Base-by-base conservation (phyloP, 2,888 invertebrate species). In the Diogma glabrata region DNA sequence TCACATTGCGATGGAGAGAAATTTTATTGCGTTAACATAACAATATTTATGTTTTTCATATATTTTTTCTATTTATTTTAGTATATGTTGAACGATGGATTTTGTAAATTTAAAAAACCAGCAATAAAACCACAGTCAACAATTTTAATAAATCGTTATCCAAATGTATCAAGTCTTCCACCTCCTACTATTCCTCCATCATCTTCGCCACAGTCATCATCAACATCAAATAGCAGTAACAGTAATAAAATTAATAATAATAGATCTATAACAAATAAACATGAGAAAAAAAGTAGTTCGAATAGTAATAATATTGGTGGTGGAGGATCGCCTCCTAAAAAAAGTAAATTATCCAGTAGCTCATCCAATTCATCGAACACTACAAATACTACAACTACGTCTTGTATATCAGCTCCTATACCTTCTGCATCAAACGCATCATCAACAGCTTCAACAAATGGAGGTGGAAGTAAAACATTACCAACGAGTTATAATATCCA, bases 401-500 rank as follows among this genome's bases (percentile, higher is more conserved):
- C n/a, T n/a, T n/a, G n/a, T n/a, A n/a, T n/a, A n/a, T 45, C 45
- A 45, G 46, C 16, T 23, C 19, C 45, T 30, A 19, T 50, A 54
- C 52, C 49, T 43, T 52, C 58, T 56, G 20, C 59, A 57, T 19
- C 57, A 56, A 40, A 60, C 59, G 30, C 60, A 61, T 48, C 58
- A 63, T 23, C 30, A 30, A 33, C 46, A 63, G 22, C 45, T 4
- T 16, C 46, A 24, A 46, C 46, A 46, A 46, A 46, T 46, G 24
- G 24, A 24, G 24, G 24, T 46, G 24, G 24, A 16, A 46, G 26
- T 26, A n/a, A 46, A 9, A 26, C 22, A 45, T 23, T 22, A 45
- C 20, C 46, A n/a, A 14, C 22, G 43, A 22, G 22, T 10, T 46
- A 46, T 47, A 67, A 68, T 57, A 63, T 70, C 53, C 64, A 69